These are phyloP conservation scores for Mesopsocus fuscifrons DNA, from an alignment of 2,888 invertebrate genomes.

Conservation along the genomic window DNA sequence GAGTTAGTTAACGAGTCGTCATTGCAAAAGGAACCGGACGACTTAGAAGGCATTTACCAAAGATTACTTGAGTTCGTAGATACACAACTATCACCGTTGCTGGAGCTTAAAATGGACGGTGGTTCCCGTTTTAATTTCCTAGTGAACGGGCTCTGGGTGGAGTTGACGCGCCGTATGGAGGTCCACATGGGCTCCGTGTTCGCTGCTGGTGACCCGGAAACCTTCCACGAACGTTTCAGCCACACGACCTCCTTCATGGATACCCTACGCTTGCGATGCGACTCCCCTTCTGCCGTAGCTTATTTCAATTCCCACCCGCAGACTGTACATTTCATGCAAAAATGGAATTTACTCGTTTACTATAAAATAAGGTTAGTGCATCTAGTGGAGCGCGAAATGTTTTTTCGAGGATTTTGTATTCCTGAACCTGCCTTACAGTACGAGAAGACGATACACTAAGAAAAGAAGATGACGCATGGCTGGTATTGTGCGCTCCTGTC, in stretches of 20 bases:
- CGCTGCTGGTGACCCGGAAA: conserved; percentile 78
- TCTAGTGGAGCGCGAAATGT: too few species aligned
- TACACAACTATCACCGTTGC: conserved; percentile 34
- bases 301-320: conserved; percentile 44
- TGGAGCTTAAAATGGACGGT: conserved; percentile 22
- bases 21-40: conserved; percentile 38
- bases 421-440: too few species aligned
- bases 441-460: too few species aligned
- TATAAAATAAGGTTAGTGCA: conserved; percentile 54
- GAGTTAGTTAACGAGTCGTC: conserved; percentile 49
- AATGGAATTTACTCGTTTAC: conserved; percentile 93
- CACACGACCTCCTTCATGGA: conserved; percentile 57
- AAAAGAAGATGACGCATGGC: too few species aligned
- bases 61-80: conserved; percentile 53
- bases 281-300: conserved; percentile 34
- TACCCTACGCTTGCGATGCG: conserved; percentile 46
- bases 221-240: conserved; percentile 39
- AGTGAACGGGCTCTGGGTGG: conserved; percentile 72
- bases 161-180: conserved; percentile 62
- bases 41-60: conserved; percentile 49
- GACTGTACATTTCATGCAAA: conserved; percentile 58
- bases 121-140: conserved; percentile 44
- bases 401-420: too few species aligned
- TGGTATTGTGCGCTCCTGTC: too few species aligned
- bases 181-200: conserved; percentile 68